Conservation (phyloP, 2,888 invertebrate genomes). For the Chesias legatella region DNA sequence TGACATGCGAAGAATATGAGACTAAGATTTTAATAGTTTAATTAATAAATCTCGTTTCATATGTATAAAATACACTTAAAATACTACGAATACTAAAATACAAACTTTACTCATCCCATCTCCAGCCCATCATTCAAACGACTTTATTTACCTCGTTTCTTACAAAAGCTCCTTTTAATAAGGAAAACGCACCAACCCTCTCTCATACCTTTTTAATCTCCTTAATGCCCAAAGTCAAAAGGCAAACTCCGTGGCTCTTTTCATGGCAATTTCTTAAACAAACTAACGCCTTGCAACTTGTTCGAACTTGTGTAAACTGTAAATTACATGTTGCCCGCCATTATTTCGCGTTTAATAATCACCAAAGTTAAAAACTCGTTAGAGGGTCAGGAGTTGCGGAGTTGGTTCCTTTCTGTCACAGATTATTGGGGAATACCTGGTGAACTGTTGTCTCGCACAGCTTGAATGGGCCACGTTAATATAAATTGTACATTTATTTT, state of each 20-base stretch:
- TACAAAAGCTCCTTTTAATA: conserved; percentile 17
- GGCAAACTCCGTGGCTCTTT: conserved; percentile 15
- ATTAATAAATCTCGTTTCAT: too few species aligned
- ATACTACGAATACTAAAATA: conserved; percentile 2
- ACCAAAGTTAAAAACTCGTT: conserved; percentile 59
- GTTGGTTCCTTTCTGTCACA: conserved; percentile 11
- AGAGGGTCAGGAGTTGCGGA: conserved; percentile 27
- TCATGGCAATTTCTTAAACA: conserved; percentile 26
- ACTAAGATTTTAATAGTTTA: too few species aligned
- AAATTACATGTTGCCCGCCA: conserved; percentile 29
- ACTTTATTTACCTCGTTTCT: conserved; percentile 12
- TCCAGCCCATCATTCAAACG: conserved; percentile 6
- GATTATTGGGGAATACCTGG: conserved; percentile 7
- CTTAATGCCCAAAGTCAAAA: conserved; percentile 19
- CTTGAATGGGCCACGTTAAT: too few species aligned
- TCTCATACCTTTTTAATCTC: conserved; percentile 19
- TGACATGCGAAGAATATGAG: too few species aligned
- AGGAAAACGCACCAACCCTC: conserved; percentile 14
- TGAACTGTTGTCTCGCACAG: not conserved
- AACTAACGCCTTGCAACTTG: conserved; percentile 24
- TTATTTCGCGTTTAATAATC: conserved; percentile 47
- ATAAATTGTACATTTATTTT: too few species aligned
- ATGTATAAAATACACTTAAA: too few species aligned
- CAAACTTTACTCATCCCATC: conserved; percentile 2
- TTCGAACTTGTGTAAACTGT: conserved; percentile 24